Base-by-base conservation (phyloP, 1,140 invertebrate genomes). In the Calycopis cecrops region DNA sequence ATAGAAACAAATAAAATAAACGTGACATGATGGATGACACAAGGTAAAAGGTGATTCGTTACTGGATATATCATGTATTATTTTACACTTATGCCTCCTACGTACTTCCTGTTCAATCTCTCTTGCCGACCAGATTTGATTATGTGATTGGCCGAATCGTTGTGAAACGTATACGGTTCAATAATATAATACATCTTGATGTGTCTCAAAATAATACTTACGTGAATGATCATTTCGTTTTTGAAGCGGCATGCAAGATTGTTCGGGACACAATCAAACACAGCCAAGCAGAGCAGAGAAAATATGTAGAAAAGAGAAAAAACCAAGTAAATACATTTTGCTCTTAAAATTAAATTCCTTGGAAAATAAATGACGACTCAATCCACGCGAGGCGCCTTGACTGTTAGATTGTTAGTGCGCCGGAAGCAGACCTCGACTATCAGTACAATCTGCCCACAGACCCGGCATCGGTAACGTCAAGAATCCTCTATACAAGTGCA, bases 201-300 rank as follows among this genome's bases (percentile, higher is more conserved):
- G 84, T 84, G 84, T 87, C 79, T 81, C 84, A 87, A 86, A 87
- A 85, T 79, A 88, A 90, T 92, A 92, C 92, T 96, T 96, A 91
- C 95, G 92, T 89, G 93, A 90, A 90, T 88, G 85, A 88, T 88
- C 79, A 81, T 94, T 94, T 94, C 91, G 94, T 87, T 89, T 90
- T 91, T 90, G 91, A 91, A 92, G 91, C 91, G 86, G 90, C 91
- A 92, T 92, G 91, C 91, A 92, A 90, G 82, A 90, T 89, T 90
- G 90, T 91, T 89, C 89, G 89, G 90, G 90, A 91, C 89, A 91
- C 90, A 92, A 92, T 91, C 91, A 90, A 91, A 91, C 91, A 92
- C 90, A 90, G 90, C 90, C 90, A 92, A 92, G 91, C 91, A 92
- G 91, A 92, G 91, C 91, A 92, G 90, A 91, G 90, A 91, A 91